Percentiles rank a stretch among this genome's conserved stretches.
Conservation (phyloP, 1,140 invertebrate species). For the Ectropis grisescens region DNA sequence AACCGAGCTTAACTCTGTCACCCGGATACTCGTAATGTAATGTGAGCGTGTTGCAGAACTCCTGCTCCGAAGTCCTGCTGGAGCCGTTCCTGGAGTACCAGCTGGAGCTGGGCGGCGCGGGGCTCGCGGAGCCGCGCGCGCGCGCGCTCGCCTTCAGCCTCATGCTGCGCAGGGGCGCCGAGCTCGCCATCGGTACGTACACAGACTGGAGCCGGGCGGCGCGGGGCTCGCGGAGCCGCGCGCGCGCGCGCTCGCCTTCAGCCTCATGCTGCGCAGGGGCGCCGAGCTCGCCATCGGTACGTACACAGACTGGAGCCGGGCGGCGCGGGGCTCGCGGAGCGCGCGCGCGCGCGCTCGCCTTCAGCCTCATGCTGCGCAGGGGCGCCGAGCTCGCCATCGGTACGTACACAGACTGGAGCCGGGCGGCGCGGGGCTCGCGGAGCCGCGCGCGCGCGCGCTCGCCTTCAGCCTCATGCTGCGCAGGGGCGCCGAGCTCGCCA, state of each 20-base stretch:
- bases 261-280: slow-evolving; percentile 16
- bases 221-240: slow-evolving; percentile 1
- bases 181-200: slow-evolving; percentile 30
- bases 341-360: no score
- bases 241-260: no score
- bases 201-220: slow-evolving; percentile 13
- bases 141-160: slow-evolving; percentile 25
- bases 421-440: slow-evolving; percentile 17
- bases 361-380: slow-evolving; percentile 18
- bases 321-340: slow-evolving; percentile 7
- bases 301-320: slow-evolving; percentile 12
- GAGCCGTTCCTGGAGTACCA: slow-evolving; percentile 52
- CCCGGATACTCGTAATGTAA: no score
- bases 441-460: not conserved
- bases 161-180: slow-evolving; percentile 20
- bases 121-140: slow-evolving; percentile 11
- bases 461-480: slow-evolving; percentile 15
- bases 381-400: slow-evolving; percentile 30
- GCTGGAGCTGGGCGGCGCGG: slow-evolving; percentile 34
- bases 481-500: slow-evolving; percentile 22
- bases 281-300: slow-evolving; percentile 31
- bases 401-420: slow-evolving; percentile 8
- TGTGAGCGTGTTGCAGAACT: no score
- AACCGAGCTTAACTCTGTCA: no score
- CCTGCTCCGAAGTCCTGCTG: slow-evolving; percentile 21